phyloP scores from a whole-genome alignment of 2,797 vertebrate genomes.

The Brachymystax lenok region DNA sequence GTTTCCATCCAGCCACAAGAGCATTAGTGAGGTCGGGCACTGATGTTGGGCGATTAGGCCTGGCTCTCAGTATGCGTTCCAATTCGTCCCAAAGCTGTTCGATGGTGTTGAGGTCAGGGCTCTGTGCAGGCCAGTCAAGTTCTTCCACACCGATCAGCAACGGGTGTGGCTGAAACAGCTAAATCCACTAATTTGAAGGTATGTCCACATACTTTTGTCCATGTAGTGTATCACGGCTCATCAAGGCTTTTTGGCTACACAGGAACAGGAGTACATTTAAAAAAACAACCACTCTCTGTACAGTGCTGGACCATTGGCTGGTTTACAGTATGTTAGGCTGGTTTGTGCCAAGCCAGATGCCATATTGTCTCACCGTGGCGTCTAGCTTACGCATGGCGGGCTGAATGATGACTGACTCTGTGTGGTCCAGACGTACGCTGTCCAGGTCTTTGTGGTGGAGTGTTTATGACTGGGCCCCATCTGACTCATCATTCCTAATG shows the following conservation, averaged over 20 bases:
- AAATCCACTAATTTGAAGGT: too few species aligned
- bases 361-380: constrained; percentile 49
- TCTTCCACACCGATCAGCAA: too few species aligned
- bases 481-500: constrained; percentile 65
- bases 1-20: too few species aligned
- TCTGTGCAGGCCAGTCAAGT: too few species aligned
- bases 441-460: constrained; percentile 51
- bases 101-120: too few species aligned
- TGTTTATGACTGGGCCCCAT: constrained; percentile 67
- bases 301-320: not conserved
- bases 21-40: too few species aligned
- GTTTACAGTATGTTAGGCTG: constrained; percentile 19
- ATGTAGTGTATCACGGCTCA: not conserved
- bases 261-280: not conserved
- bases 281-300: constrained; percentile 20
- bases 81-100: too few species aligned
- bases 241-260: not conserved
- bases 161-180: too few species aligned
- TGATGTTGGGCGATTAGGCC: too few species aligned
- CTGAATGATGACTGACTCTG: constrained; percentile 63
- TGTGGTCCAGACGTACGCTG: constrained; percentile 76
- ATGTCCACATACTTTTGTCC: too few species aligned
- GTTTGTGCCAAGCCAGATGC: constrained; percentile 59
- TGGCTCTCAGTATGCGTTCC: too few species aligned
- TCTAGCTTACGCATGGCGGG: constrained; percentile 46